phyloP scores from a whole-genome alignment of 2,888 invertebrate genomes.

The Deroplatys truncata region DNA sequence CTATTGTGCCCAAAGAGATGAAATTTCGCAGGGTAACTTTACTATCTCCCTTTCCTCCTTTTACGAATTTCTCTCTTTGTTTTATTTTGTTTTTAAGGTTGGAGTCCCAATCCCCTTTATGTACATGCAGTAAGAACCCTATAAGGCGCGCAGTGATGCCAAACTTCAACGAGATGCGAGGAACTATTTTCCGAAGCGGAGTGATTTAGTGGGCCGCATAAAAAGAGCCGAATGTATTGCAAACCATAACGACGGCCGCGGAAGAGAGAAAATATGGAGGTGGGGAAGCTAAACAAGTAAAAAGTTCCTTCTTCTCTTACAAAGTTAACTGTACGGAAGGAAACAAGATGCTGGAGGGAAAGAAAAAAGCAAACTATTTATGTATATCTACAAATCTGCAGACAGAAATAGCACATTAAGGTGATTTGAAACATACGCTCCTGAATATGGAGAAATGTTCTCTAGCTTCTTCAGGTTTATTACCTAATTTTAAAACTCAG shows the following conservation, averaged over 20 bases:
- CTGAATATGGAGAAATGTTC: not conserved
- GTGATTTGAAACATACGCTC: not conserved
- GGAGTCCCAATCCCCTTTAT: slow-evolving; percentile 10
- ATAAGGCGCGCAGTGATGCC: slow-evolving; percentile 9
- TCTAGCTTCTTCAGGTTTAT: not conserved
- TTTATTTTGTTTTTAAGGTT: slow-evolving; percentile 17
- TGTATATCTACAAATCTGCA: not conserved
- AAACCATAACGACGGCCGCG: not conserved
- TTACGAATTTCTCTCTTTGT: slow-evolving; percentile 2
- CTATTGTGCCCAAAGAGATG: not conserved
- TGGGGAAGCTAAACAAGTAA: not conserved
- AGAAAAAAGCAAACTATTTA: not conserved
- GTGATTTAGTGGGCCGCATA: slow-evolving; percentile 16
- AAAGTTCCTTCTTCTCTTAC: not conserved
- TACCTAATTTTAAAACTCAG: not conserved
- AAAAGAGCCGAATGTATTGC: not conserved
- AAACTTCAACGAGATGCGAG: slow-evolving; percentile 19
- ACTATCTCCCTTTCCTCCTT: not conserved
- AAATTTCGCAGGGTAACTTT: slow-evolving; percentile 1
- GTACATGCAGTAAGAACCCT: not conserved
- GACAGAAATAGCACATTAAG: not conserved
- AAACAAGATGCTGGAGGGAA: not conserved
- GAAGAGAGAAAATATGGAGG: not conserved
- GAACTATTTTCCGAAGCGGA: slow-evolving; percentile 20
- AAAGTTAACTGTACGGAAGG: not conserved